Base-by-base conservation (phyloP, 2,113 vertebrate species). In the Saiga tatarica region DNA sequence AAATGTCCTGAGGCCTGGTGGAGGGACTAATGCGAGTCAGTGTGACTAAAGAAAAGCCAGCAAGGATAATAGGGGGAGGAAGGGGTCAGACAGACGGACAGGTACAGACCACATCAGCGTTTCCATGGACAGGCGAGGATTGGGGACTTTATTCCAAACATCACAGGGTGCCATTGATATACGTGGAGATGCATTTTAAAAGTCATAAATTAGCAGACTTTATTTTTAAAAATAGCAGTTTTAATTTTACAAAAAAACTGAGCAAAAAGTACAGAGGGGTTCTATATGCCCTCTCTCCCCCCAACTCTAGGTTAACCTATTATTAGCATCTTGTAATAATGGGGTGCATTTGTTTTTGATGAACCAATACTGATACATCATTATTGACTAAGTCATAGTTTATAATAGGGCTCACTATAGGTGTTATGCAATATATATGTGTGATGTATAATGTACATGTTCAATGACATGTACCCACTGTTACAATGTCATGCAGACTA, bases 51-150 rank as follows among this genome's bases (percentile, higher is more conserved):
- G n/a, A 78, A 16, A n/a, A 47, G 36, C 12, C 7, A 14, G 45
- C 52, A 28, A 57, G n/a, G n/a, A 60, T 1, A 0, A 19, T 2
- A 10, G 16, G 8, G 62, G 47, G 62, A 0, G 0, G 5, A n/a
- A 23, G n/a, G 30, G 60, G 81, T 8, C 71, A 53, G 47, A 12
- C 3, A 1, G 19, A 25, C 10, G 26, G 33, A 33, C 10, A 25
- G 53, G 7, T 55, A 14, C 45, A 3, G 26, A 15, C 3, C 39
- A 6, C 5, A 2, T 14, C 23, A 3, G 57, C 57, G 45, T 88
- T 45, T 36, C 7, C 2, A 16, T 2, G 3, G 60, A 64, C 0
- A 0, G 62, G 53, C 2, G 3, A 74, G 47, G 79, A 25, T 1
- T 33, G 30, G 21, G 57, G 50, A 11, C 39, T 71, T 62, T 39